Evolutionary conservation across 1,140 invertebrate species (phyloP).

Genomic region (Reticulitermes speratus): DNA sequence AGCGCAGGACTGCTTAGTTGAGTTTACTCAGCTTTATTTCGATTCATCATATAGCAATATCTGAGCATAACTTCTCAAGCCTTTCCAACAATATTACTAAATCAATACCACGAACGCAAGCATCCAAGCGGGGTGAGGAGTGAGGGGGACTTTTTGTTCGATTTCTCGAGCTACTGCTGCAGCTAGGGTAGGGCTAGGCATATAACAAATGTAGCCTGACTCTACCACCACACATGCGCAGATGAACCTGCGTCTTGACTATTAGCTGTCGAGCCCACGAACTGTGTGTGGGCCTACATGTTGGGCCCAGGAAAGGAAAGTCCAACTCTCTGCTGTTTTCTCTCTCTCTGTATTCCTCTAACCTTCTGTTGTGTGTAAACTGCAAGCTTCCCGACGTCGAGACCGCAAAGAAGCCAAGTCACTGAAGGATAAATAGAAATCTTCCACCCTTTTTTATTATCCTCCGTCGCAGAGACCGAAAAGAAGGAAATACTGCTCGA

Average conservation of each 20-base stretch:
- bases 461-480: background rate
- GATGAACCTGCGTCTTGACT: background rate
- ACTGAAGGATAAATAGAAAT: slow-evolving; percentile 2
- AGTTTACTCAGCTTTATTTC: background rate
- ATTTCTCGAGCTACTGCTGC: slow-evolving; percentile 17
- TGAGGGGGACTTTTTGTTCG: background rate
- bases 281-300: background rate
- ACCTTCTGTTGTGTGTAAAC: slow-evolving; percentile 1
- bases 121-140: background rate
- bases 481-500: background rate
- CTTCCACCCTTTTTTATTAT: slow-evolving; percentile 5
- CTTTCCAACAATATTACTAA: slow-evolving; percentile 5
- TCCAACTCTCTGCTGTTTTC: background rate
- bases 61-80: background rate
- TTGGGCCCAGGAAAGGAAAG: background rate
- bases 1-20: too few species aligned
- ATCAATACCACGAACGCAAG: background rate
- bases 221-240: background rate
- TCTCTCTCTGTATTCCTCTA: background rate
- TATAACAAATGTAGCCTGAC: background rate
- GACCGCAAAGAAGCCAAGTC: background rate
- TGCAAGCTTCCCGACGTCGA: background rate
- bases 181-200: background rate
- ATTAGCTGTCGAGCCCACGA: background rate
- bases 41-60: background rate